phyloP scores from a whole-genome alignment of 2,113 vertebrate genomes.

The Orycteropus afer region DNA sequence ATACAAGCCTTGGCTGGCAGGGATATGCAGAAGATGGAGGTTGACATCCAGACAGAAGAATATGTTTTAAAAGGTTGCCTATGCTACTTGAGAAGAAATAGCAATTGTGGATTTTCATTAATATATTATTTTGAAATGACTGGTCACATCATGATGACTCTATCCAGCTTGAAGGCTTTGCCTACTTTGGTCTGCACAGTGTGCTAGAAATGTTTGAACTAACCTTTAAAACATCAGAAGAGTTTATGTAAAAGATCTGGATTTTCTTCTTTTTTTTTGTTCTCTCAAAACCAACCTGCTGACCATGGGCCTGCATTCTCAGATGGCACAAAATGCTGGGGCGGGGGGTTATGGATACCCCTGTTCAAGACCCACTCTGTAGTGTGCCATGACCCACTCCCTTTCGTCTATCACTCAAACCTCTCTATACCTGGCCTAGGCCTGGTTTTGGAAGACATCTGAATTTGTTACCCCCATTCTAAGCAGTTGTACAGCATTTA shows the following conservation, averaged over 20 bases:
- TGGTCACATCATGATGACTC: rapidly evolving
- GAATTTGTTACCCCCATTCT: not conserved
- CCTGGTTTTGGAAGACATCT: not conserved
- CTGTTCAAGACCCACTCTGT: not conserved
- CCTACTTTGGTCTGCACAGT: rapidly evolving
- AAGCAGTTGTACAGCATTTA: not conserved
- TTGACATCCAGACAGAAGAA: rapidly evolving
- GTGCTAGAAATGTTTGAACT: not conserved
- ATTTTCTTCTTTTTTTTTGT: not conserved
- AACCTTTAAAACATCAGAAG: too few species aligned
- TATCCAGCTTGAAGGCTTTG: rapidly evolving
- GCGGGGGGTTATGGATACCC: not conserved
- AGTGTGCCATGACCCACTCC: not conserved
- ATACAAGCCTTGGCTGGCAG: not conserved
- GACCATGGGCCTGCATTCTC: not conserved
- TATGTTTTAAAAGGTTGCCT: not conserved
- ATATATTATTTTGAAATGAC: not conserved
- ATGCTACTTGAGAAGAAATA: too few species aligned
- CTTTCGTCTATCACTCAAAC: too few species aligned
- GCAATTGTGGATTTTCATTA: not conserved
- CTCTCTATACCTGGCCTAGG: not conserved
- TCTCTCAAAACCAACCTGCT: not conserved
- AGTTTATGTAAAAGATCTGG: rapidly evolving
- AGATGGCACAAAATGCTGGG: rapidly evolving
- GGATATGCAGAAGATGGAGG: rapidly evolving